Base-by-base conservation (phyloP, 2,797 vertebrate genomes). In the Botia almorhae region DNA sequence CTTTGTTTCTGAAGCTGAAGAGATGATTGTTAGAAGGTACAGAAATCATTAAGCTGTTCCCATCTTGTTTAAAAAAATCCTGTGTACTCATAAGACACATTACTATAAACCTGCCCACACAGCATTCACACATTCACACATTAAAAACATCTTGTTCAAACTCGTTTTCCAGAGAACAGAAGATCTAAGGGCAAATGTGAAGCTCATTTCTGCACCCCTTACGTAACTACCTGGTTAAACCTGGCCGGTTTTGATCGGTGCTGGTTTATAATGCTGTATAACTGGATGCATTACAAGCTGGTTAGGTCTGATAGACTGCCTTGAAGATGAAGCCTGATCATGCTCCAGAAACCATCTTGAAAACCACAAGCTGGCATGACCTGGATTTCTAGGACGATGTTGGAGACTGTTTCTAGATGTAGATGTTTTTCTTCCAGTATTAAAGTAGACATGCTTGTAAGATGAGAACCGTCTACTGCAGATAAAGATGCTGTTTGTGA, bases 1-100 rank as follows among this genome's bases (percentile, higher is more conserved):
- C 75, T 19, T 19, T 8, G 69, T 48, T 80, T 51, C 56, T 29
- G 46, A 50, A 33, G 33, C 4, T 33, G 33, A 33, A 33, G 46
- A 70, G 76, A 43, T 61, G n/a, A 11, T 43, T 74, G 56, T 81
- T 67, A 61, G 76, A 71, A 80, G 63, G 70, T 74, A 64, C 60
- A 46, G 72, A 53, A 51, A 65, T 78, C 69, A 77, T 85, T 82
- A 76, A 80, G 77, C 83, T 64, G 60, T 82, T 65, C 70, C 51
- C 51, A 74, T 76, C 74, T 82, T 23, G 55, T 74, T 81, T 26
- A 26, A 74, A 81, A 65, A 10, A 26, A 10, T 10, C 69, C 77
- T 33, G 23, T 73, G 55, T 73, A 73, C 77, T 82, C 68, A 75
- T 70, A 83, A 56, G 74, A 10, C 33, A 79, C 79, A 76, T 78